Conservation (phyloP, 2,113 vertebrate genomes). For the Forbesichthys agassizii region DNA sequence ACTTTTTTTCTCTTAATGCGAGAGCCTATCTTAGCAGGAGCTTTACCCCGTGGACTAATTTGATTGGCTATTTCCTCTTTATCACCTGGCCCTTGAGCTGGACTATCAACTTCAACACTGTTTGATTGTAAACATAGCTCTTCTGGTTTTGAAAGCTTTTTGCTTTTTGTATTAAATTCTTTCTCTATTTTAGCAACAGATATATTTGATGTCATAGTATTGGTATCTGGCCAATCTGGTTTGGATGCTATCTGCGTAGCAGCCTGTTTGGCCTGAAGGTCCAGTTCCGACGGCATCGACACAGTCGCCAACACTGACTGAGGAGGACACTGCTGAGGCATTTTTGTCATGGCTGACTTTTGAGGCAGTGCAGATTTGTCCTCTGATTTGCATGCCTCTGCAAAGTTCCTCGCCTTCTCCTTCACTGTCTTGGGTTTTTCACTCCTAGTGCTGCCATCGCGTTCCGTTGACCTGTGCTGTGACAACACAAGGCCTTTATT, state of each 20-base stretch:
- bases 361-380: constrained; percentile 6
- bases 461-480: constrained; percentile 51
- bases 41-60: constrained; percentile 41
- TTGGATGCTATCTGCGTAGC: constrained; percentile 32
- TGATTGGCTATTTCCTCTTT: constrained; percentile 17
- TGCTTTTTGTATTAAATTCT: constrained; percentile 27
- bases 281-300: constrained; percentile 42
- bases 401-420: constrained; percentile 52
- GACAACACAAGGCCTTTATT: not conserved
- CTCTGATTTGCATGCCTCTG: constrained; percentile 1
- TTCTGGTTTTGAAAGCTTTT: constrained; percentile 7
- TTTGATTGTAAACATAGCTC: constrained; percentile 7
- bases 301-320: constrained; percentile 1
- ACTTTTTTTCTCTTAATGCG: constrained; percentile 59
- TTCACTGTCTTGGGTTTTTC: constrained; percentile 45
- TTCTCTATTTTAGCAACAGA: constrained; percentile 9
- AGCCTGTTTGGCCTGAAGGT: constrained; percentile 60
- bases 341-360: constrained; percentile 34
- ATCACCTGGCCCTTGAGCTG: constrained; percentile 10
- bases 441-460: not conserved
- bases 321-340: constrained; percentile 16
- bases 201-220: not conserved
- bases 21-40: constrained; percentile 29
- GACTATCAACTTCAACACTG: constrained; percentile 1
- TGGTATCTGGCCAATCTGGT: constrained; percentile 46